These are phyloP conservation scores for Pissodes strobi DNA, from an alignment of 1,140 invertebrate genomes.

Conservation along the genomic window DNA sequence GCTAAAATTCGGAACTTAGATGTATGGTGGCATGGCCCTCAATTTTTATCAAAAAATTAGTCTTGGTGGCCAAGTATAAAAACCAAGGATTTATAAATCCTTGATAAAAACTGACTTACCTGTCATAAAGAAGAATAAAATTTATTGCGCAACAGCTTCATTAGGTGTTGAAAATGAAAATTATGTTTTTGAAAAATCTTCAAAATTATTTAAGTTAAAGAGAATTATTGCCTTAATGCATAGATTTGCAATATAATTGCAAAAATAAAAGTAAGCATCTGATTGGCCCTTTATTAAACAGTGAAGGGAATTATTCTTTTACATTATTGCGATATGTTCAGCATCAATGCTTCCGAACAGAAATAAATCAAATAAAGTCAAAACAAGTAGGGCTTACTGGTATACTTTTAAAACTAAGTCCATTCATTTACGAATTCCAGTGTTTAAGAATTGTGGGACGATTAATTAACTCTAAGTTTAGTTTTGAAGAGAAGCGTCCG, in stretches of 20 bases:
- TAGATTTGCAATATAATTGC: neutral
- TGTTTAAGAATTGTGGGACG: neutral
- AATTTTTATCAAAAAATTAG: neutral
- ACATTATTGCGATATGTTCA: neutral
- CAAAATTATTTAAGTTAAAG: neutral
- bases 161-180: neutral
- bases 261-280: neutral
- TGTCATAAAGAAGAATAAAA: neutral
- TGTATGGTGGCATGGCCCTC: constrained; percentile 13
- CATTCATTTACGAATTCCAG: neutral
- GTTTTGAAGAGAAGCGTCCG: constrained; percentile 7
- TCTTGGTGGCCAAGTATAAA: neutral
- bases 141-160: neutral
- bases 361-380: neutral
- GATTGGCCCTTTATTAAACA: neutral
- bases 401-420: neutral
- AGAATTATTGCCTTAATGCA: neutral
- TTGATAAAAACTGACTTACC: neutral
- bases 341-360: neutral
- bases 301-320: neutral
- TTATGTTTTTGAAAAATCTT: too few relatives aligned
- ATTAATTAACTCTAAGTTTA: neutral
- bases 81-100: too few relatives aligned
- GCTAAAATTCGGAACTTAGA: neutral
- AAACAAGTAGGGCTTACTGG: neutral